These are phyloP conservation scores for Apotomis capreana DNA, from an alignment of 2,888 invertebrate genomes.

Conservation along the genomic window DNA sequence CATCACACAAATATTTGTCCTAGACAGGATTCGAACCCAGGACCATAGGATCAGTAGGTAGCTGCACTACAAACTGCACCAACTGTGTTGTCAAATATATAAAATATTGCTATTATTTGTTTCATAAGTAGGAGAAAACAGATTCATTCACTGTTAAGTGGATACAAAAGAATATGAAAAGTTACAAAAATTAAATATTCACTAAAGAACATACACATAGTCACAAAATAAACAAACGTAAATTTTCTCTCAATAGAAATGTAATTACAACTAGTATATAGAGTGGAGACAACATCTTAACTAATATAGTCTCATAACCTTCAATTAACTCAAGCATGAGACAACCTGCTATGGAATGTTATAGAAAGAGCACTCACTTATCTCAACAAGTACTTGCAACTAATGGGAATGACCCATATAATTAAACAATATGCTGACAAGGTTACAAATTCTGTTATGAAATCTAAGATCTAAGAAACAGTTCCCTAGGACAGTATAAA, in stretches of 20 bases:
- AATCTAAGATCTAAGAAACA: constrained; percentile 43
- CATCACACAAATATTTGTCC: too few species aligned
- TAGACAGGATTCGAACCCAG: too few species aligned
- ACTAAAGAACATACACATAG: too few species aligned
- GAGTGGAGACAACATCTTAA: background rate
- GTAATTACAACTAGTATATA: background rate
- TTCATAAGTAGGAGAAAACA: too few species aligned
- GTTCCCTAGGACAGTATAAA: background rate
- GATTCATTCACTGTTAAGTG: too few species aligned
- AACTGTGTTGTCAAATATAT: too few species aligned
- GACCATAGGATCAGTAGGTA: too few species aligned
- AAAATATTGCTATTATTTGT: too few species aligned
- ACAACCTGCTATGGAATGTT: constrained; percentile 22
- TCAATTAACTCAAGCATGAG: constrained; percentile 33
- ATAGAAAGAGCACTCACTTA: constrained; percentile 19
- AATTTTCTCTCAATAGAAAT: background rate
- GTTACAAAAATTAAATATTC: too few species aligned
- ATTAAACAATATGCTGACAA: constrained; percentile 45
- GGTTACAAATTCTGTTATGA: constrained; percentile 39
- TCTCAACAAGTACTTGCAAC: constrained; percentile 24
- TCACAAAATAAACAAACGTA: background rate
- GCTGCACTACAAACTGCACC: too few species aligned
- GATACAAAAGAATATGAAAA: too few species aligned
- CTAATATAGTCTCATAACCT: constrained; percentile 22
- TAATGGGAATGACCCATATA: constrained; percentile 50